Conservation (phyloP, 1,140 invertebrate genomes). For the Glossosoma conforme region DNA sequence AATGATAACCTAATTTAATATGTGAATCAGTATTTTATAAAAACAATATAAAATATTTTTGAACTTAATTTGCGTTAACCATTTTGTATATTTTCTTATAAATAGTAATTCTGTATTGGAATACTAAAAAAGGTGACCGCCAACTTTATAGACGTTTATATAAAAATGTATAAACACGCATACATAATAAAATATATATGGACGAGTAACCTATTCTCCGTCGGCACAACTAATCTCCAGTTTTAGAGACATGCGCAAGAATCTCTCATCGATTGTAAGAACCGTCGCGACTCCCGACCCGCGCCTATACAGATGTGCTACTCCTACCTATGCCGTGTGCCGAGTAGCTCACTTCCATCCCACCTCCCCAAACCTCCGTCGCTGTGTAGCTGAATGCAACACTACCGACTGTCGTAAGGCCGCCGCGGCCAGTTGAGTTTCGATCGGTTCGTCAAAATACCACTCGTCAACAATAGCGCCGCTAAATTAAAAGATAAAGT, state of each 20-base stretch:
- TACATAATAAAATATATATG: slow-evolving; percentile 11
- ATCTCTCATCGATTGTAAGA: slow-evolving; percentile 18
- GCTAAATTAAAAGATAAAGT: slow-evolving; percentile 34
- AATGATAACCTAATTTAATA: no score
- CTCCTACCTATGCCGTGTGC: slow-evolving; percentile 3
- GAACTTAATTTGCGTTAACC: no score
- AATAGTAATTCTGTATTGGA: no score
- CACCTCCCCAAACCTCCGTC: neutral
- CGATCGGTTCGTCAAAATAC: slow-evolving; percentile 10
- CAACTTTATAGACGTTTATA: no score
- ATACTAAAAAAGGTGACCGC: no score
- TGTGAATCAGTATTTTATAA: no score
- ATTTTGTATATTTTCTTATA: no score
- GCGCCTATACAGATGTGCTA: slow-evolving; percentile 1
- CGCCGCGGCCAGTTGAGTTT: slow-evolving; percentile 13
- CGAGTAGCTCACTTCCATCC: slow-evolving; percentile 1
- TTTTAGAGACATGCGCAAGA: slow-evolving; percentile 22
- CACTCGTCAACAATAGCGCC: slow-evolving; percentile 15
- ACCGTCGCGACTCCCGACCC: neutral
- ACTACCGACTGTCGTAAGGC: slow-evolving; percentile 6
- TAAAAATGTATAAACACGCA: no score
- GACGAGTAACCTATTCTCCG: slow-evolving; percentile 22
- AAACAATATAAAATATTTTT: no score
- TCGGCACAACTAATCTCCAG: slow-evolving; percentile 11
- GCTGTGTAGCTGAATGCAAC: slow-evolving; percentile 6